phyloP scores from a whole-genome alignment of 1,140 invertebrate species.

The Coelopa frigida region DNA sequence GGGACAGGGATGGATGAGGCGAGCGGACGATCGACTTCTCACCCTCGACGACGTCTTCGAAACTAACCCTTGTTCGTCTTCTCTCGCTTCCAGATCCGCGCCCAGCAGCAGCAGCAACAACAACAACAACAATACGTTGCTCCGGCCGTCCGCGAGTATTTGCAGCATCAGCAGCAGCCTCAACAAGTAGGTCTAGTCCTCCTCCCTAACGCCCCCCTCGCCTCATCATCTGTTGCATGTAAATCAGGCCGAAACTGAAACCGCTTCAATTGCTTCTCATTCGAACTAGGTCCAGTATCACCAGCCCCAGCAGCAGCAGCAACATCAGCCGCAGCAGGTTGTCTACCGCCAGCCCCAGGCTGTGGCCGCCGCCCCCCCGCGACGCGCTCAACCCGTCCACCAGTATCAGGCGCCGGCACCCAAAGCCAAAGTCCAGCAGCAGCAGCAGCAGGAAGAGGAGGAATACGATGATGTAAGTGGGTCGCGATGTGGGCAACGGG shows the following conservation, averaged over 20 bases:
- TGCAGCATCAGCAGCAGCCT: constrained; percentile 23
- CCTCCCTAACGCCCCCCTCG: too few species aligned
- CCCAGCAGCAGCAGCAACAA: constrained; percentile 33
- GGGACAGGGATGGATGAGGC: too few species aligned
- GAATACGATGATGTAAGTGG: constrained; percentile 43
- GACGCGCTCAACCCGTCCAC: constrained; percentile 20
- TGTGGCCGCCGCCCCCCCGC: constrained; percentile 22
- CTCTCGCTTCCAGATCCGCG: constrained; percentile 16
- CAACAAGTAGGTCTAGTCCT: constrained; percentile 9
- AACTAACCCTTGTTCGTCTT: background rate
- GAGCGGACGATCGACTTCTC: too few species aligned
- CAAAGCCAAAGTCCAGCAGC: constrained; percentile 29
- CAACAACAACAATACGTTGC: constrained; percentile 33
- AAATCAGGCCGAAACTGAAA: too few species aligned
- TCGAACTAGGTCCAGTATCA: too few species aligned
- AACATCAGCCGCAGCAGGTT: constrained; percentile 32
- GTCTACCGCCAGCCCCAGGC: constrained; percentile 30
- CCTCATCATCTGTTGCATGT: too few species aligned
- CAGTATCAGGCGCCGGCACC: constrained; percentile 20
- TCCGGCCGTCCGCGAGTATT: constrained; percentile 33
- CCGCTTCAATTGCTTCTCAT: too few species aligned
- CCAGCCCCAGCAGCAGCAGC: constrained; percentile 23
- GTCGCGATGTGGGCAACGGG: too few species aligned
- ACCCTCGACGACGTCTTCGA: too few species aligned
- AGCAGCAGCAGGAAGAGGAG: constrained; percentile 31